A percentile compares a stretch with the other conserved stretches of the same genome.
phyloP scores from a whole-genome alignment of 1,140 invertebrate genomes.

The Dryas iulia region DNA sequence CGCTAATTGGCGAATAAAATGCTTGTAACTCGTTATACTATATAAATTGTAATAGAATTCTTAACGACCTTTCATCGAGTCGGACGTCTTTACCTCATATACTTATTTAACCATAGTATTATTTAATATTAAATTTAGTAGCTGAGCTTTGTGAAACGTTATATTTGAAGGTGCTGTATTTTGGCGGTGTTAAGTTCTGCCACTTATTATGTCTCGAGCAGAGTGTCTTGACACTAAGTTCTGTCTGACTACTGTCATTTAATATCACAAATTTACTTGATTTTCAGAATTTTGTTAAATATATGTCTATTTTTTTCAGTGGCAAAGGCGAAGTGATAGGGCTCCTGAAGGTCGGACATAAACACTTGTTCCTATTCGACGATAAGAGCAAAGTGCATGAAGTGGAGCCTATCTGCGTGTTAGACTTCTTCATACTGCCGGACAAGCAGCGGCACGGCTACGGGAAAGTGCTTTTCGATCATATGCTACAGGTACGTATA shows the following conservation, averaged over 20 bases:
- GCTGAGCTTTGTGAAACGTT: too few species aligned
- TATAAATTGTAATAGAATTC: neutral
- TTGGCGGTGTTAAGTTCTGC: too few species aligned
- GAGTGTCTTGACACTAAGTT: too few species aligned
- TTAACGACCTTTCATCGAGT: neutral
- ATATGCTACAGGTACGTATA: constrained; percentile 85
- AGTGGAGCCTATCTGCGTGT: constrained; percentile 87
- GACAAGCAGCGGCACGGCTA: constrained; percentile 88
- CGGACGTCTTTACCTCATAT: neutral
- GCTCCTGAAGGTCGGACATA: constrained; percentile 91
- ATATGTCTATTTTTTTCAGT: constrained; percentile 34
- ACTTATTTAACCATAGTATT: neutral
- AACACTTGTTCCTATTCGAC: constrained; percentile 92
- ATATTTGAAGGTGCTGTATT: too few species aligned
- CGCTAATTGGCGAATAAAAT: constrained; percentile 21
- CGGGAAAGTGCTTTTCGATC: constrained; percentile 88
- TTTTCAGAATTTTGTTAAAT: neutral
- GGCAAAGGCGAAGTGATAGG: constrained; percentile 86
- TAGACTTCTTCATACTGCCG: constrained; percentile 94
- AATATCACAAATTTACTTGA: neutral
- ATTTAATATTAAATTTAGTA: too few species aligned
- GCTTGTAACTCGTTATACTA: constrained; percentile 2
- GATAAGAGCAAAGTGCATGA: constrained; percentile 85
- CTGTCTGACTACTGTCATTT: too few species aligned
- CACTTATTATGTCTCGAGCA: too few species aligned